A percentile compares a stretch with the other conserved stretches of the same genome.
phyloP scores from a whole-genome alignment of 2,797 vertebrate species.

The Buceros bicornis region DNA sequence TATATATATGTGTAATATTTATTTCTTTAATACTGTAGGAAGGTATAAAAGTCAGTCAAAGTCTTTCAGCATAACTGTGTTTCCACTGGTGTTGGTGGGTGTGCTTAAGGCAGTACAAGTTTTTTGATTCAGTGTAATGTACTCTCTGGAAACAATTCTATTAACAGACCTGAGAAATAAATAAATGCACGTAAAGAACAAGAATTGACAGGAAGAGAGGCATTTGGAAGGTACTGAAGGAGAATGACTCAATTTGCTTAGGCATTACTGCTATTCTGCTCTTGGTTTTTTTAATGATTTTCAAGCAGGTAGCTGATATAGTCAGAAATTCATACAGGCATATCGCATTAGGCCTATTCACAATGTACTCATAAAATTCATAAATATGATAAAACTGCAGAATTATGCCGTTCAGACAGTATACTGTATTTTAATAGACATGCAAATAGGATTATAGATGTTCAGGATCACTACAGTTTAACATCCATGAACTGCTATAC shows the following conservation, averaged over 20 bases:
- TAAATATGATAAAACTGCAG: constrained; percentile 23
- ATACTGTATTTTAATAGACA: constrained; percentile 24
- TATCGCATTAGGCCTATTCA: constrained; percentile 20
- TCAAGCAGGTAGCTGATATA: constrained; percentile 37
- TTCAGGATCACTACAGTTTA: constrained; percentile 28
- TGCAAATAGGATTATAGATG: constrained; percentile 24
- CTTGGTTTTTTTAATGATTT: constrained; percentile 31
- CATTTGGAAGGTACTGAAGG: constrained; percentile 23
- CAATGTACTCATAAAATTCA: constrained; percentile 37
- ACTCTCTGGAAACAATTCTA: not conserved
- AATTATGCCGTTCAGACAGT: constrained; percentile 7
- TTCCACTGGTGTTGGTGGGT: not conserved
- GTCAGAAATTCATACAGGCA: not conserved
- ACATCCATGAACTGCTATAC: constrained; percentile 38
- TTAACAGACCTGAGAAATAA: constrained; percentile 18
- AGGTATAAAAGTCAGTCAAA: not conserved
- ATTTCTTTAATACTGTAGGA: not conserved
- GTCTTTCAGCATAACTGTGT: not conserved
- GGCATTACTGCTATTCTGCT: constrained; percentile 23
- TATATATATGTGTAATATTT: not conserved
- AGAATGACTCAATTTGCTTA: constrained; percentile 32
- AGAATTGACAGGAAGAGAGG: not conserved
- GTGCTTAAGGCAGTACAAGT: not conserved
- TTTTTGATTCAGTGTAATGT: constrained; percentile 6
- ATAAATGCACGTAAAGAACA: not conserved